A percentile compares a stretch with the other conserved stretches of the same genome.
phyloP scores from a whole-genome alignment of 2,113 vertebrate species.

The Neolamprologus tretocephalus region DNA sequence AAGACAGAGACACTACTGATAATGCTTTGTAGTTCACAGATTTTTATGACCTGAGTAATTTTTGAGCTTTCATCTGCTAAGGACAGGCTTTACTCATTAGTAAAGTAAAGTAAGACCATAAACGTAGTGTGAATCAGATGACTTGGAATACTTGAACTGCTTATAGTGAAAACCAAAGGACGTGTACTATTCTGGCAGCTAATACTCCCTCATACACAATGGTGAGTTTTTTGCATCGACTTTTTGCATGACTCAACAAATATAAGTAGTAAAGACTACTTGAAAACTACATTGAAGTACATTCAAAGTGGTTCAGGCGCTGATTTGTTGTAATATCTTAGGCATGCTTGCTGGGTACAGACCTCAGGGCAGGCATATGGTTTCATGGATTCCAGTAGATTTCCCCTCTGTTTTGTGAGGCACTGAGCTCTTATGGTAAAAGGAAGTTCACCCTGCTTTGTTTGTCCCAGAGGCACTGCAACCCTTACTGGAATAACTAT shows the following conservation, averaged over 20 bases:
- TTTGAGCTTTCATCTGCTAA: neutral
- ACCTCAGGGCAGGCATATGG: neutral
- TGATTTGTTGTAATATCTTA: neutral
- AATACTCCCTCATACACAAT: neutral
- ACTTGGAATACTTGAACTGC: neutral
- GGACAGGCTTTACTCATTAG: neutral
- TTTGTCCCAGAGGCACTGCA: neutral
- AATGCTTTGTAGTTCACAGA: neutral
- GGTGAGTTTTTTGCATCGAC: neutral
- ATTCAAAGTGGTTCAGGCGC: neutral
- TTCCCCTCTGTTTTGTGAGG: neutral
- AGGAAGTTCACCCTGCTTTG: neutral
- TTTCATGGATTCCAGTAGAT: neutral
- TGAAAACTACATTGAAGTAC: neutral
- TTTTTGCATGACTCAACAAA: neutral
- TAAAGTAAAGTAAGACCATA: neutral
- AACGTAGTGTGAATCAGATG: accelerated
- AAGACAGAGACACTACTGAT: neutral
- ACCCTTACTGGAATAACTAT: neutral
- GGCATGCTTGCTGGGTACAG: neutral
- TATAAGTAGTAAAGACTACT: neutral
- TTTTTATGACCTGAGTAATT: neutral
- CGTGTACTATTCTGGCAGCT: neutral
- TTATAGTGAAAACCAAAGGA: neutral
- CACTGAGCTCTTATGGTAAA: neutral